Base-by-base conservation (phyloP, 2,888 invertebrate genomes). In the Pristionchus entomophagus region DNA sequence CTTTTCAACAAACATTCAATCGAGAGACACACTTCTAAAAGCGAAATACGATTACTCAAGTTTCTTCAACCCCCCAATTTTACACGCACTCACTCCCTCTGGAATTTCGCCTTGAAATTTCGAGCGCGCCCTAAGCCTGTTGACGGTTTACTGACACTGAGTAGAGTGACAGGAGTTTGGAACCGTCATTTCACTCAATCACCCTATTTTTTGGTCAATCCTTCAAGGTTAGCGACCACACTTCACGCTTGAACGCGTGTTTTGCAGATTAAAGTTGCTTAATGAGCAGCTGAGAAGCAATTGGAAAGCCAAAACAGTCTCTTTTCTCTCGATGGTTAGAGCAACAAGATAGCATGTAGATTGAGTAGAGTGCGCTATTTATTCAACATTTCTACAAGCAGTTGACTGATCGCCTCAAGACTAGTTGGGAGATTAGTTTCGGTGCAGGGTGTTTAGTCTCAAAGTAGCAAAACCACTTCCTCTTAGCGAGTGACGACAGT, bases 151-250 rank as follows among this genome's bases (percentile, higher is more conserved):
- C n/a, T n/a, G n/a, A n/a, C n/a, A n/a, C n/a, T n/a, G n/a, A n/a
- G n/a, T n/a, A n/a, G n/a, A n/a, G n/a, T n/a, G n/a, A n/a, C n/a
- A n/a, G n/a, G n/a, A 17, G 62, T 65, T 35, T 65, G 17, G 35
- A 65, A 65, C 65, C 65, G 35, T 65, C 65, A 65, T 65, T 65
- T 65, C 14, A 29, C 35, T 10, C 32, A 32, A 26, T n/a, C 32
- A 2, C 19, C 35, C 35, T 65, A 35, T 65, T 22, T 65, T 10
- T 12, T 35, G 14, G 35, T n/a, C n/a, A n/a, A n/a, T n/a, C n/a
- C 65, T 35, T 35, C 65, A 65, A 65, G 65, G 65, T n/a, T 29
- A 19, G 35, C 12, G 65, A 65, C 65, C 65, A 65, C 65, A 65
- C 65, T 35, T 65, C 65, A 5, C 65, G 26, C 12, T 10, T 5